Base-by-base conservation (phyloP, 2,797 vertebrate species). In the Cryptoprocta ferox region DNA sequence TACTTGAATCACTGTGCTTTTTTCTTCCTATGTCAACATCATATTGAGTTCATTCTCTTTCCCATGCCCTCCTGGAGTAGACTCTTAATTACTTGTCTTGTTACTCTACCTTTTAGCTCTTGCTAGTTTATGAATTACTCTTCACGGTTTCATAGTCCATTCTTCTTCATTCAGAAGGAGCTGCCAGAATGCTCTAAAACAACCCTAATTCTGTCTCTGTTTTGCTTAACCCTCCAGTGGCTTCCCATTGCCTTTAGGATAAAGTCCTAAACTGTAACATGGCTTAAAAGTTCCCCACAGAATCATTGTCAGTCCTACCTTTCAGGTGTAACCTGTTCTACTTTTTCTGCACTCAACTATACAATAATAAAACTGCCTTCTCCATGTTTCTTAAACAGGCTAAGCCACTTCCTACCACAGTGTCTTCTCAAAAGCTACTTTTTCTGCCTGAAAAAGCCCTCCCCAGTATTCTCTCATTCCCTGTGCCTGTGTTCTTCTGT, bases 191-290 rank as follows among this genome's bases (percentile, higher is more conserved):
- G 15, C 6, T 75, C 13, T 94, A 39, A 92, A 90, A 59, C 32
- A 94, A 18, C 89, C 78, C 68, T 89, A 14, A 86, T 94, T n/a
- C 35, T 71, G 4, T 96, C 45, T 66, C 59, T 95, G 18, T 63
- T 35, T 48, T 48, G 10, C 5, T 79, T 65, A 79, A 75, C 11
- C 19, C 11, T 85, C 35, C 42, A 76, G 0, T 89, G 82, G 19
- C 73, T 89, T 86, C 50, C 53, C 37, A 24, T 56, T 91, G 71
- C 12, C 18, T 16, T 90, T 89, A 68, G 24, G 39, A 81, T 94
- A n/a, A 93, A 95, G 24, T 89, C 45, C 45, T 80, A 61, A 83
- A 88, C 53, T 91, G 48, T 85, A 76, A 86, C 6, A 32, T 19
- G 42, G 16, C 75, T 91, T 89, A 63, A 35, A 89, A 48, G 4